A percentile compares a stretch with the other conserved stretches of the same genome.
phyloP scores from a whole-genome alignment of 2,113 vertebrate species.

The Phylloscopus whistleri region DNA sequence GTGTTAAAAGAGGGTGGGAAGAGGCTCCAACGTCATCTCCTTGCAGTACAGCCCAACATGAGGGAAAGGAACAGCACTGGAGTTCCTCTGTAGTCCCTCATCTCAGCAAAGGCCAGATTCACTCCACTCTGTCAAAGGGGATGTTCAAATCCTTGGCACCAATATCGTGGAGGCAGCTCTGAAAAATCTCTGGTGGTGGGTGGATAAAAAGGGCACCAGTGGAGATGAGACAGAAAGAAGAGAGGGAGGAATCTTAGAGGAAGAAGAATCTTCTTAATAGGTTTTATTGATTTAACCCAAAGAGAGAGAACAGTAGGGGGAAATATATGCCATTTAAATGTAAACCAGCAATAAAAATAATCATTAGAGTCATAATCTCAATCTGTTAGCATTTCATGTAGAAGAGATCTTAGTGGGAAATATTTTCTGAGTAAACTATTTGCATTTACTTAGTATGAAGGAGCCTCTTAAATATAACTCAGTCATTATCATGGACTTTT shows the following conservation, averaged over 20 bases:
- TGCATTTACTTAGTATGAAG: neutral
- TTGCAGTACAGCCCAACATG: neutral
- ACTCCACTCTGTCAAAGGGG: conserved; percentile 12
- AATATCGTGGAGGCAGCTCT: conserved; percentile 28
- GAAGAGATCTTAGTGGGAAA: conserved; percentile 47
- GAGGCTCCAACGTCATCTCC: neutral
- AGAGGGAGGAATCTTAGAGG: conserved; percentile 39
- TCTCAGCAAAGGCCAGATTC: neutral
- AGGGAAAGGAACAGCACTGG: neutral
- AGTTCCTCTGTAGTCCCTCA: neutral
- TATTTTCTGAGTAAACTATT: conserved; percentile 42
- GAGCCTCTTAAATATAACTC: conserved; percentile 33
- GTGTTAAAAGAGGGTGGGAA: neutral
- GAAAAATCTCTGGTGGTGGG: conserved; percentile 51
- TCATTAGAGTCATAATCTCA: conserved; percentile 52
- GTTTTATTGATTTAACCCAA: conserved; percentile 57
- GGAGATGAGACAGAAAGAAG: conserved; percentile 48
- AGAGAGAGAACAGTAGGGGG: conserved; percentile 41
- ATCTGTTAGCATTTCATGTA: conserved; percentile 59
- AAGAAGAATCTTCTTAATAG: conserved; percentile 45
- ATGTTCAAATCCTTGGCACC: conserved; percentile 22
- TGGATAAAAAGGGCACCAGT: conserved; percentile 59
- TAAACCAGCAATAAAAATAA: conserved; percentile 68
- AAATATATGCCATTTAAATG: conserved; percentile 60
- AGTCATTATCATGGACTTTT: neutral